phyloP scores from a whole-genome alignment of 2,888 invertebrate species.

The Amphipoea lucens region DNA sequence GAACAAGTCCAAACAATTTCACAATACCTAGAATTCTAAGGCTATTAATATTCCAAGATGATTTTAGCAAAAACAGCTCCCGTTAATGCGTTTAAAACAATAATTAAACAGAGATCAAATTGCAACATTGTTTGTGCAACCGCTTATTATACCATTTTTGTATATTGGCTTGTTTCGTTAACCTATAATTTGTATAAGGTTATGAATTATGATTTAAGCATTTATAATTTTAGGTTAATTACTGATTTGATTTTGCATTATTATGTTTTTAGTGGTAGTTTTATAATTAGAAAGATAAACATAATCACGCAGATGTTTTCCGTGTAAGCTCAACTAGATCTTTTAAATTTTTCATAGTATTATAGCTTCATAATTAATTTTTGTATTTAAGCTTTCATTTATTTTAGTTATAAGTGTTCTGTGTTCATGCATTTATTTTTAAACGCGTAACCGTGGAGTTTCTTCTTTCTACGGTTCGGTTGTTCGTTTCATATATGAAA shows the following conservation, averaged over 20 bases:
- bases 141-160: conserved; percentile 78
- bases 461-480: no score
- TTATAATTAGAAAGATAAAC: conserved; percentile 48
- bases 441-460: neutral
- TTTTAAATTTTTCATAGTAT: no score
- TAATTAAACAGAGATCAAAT: conserved; percentile 75
- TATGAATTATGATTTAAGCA: conserved; percentile 75
- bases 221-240: conserved; percentile 71
- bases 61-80: conserved; percentile 75
- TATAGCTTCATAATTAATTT: neutral
- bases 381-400: neutral
- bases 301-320: neutral
- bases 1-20: neutral
- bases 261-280: conserved; percentile 49
- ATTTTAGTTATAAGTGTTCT: neutral
- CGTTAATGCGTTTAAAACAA: conserved; percentile 72
- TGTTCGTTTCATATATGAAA: no score
- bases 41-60: conserved; percentile 53
- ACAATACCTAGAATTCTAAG: conserved; percentile 41
- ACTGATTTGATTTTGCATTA: conserved; percentile 63
- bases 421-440: neutral
- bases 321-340: no score
- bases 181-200: conserved; percentile 79
- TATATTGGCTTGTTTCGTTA: conserved; percentile 74
- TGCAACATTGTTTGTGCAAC: conserved; percentile 78